Percentiles rank a stretch among this genome's conserved stretches.
Conservation (phyloP, 1,140 invertebrate species). For the Apis laboriosa region DNA sequence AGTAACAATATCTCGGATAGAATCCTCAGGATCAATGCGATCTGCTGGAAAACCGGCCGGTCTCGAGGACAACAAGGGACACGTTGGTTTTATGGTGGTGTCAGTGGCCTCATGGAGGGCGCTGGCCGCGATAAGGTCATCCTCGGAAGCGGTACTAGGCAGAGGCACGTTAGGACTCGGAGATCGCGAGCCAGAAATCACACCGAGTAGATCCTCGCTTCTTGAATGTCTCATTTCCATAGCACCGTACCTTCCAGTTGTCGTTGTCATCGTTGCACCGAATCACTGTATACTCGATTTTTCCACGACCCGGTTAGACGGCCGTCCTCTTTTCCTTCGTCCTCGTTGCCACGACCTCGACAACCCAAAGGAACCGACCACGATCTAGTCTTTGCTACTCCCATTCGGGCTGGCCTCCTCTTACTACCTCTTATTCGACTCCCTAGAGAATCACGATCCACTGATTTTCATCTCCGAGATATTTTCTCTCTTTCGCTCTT, state of each 20-base stretch:
- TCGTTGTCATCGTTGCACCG: slow-evolving; percentile 25
- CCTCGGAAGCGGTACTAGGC: slow-evolving; percentile 73
- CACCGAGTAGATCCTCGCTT: slow-evolving; percentile 76
- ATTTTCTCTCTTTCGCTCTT: neutral
- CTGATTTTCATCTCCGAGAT: slow-evolving; percentile 22
- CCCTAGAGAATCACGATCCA: slow-evolving; percentile 13
- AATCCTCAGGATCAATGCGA: slow-evolving; percentile 84
- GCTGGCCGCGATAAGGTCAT: slow-evolving; percentile 77
- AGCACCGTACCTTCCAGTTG: slow-evolving; percentile 68
- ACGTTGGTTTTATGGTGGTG: slow-evolving; percentile 13
- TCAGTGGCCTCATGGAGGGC: slow-evolving; percentile 67
- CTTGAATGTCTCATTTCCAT: slow-evolving; percentile 76
- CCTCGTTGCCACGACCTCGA: slow-evolving; percentile 17
- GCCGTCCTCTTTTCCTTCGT: slow-evolving; percentile 3
- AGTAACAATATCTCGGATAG: slow-evolving; percentile 84
- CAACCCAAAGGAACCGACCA: slow-evolving; percentile 26
- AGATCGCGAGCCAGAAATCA: slow-evolving; percentile 59
- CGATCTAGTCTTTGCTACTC: slow-evolving; percentile 42
- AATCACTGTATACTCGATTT: slow-evolving; percentile 20
- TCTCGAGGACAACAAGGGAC: slow-evolving; percentile 53
- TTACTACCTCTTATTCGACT: slow-evolving; percentile 20
- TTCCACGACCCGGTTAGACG: slow-evolving; percentile 11
- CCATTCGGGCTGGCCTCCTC: slow-evolving; percentile 45
- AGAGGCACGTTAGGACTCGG: slow-evolving; percentile 66
- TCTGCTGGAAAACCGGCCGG: slow-evolving; percentile 71